Evolutionary conservation across 2,888 invertebrate species (phyloP).

Genomic region (Caenorhabditis zanzibari): DNA sequence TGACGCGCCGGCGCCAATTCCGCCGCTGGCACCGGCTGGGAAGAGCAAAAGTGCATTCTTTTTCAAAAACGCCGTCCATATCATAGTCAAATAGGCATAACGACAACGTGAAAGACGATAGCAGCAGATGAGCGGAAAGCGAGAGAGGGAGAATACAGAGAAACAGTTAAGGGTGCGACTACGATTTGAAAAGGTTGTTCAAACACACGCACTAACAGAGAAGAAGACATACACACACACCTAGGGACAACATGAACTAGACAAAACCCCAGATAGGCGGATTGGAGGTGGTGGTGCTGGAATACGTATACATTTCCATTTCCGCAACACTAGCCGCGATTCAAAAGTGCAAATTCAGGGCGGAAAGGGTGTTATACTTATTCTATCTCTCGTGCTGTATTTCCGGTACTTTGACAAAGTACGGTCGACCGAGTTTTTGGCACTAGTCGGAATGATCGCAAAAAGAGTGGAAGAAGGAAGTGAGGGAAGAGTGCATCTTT

Average conservation of each 20-base stretch:
- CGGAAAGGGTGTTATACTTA: conserved; percentile 20
- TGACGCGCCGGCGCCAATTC: conserved; percentile 15
- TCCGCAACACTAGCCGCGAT: background rate
- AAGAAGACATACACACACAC: background rate
- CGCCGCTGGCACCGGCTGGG: background rate
- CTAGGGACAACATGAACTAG: conserved; percentile 36
- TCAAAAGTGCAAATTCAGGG: conserved; percentile 37
- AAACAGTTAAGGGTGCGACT: conserved; percentile 43
- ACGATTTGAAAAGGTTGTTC: conserved; percentile 54
- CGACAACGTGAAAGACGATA: conserved; percentile 40
- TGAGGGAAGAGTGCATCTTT: no score
- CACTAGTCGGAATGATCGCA: conserved; percentile 5
- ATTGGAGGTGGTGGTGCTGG: conserved; percentile 33
- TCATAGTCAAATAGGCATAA: conserved; percentile 43
- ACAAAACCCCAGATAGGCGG: conserved; percentile 39
- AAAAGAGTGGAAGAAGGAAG: background rate
- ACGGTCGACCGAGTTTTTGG: background rate
- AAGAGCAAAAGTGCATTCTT: conserved; percentile 23
- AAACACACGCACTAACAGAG: conserved; percentile 25
- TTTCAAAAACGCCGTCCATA: conserved; percentile 29
- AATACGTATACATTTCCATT: conserved; percentile 4
- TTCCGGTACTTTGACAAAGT: conserved; percentile 35
- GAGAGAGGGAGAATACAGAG: conserved; percentile 5
- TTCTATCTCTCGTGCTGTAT: conserved; percentile 15
- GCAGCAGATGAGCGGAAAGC: background rate